A percentile compares a stretch with the other conserved stretches of the same genome.
These are phyloP conservation scores for Unio delphinus DNA, from an alignment of 2,888 invertebrate genomes.

Conservation along the genomic window DNA sequence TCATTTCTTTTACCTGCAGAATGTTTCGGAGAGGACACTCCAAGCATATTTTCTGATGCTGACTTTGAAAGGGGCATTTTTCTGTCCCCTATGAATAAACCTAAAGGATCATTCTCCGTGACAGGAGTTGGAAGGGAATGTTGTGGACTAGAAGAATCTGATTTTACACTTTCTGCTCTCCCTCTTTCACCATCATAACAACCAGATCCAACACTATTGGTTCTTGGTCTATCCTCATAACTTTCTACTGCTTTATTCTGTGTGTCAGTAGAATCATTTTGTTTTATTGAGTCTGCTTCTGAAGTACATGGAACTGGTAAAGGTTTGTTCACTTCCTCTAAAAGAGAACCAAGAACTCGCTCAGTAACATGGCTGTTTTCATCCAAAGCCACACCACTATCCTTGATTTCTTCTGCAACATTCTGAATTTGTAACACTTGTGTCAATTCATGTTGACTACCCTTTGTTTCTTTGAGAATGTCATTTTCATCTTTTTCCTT, in stretches of 20 bases:
- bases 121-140: conserved; percentile 81
- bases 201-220: conserved; percentile 3
- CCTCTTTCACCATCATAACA: conserved; percentile 1
- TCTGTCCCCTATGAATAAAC: conserved; percentile 77
- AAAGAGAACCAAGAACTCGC: conserved; percentile 6
- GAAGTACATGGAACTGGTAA: background rate
- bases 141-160: conserved; percentile 34
- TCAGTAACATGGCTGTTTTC: conserved; percentile 23
- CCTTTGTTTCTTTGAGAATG: conserved; percentile 21
- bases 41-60: background rate
- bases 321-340: background rate
- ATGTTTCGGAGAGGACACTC: conserved; percentile 1
- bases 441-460: conserved; percentile 16
- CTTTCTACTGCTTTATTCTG: background rate
- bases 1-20: conserved; percentile 4
- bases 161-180: conserved; percentile 25
- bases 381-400: conserved; percentile 54
- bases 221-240: background rate
- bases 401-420: conserved; percentile 40
- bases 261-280: background rate
- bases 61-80: background rate
- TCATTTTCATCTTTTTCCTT: conserved; percentile 28
- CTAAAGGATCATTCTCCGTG: conserved; percentile 92
- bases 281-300: background rate
- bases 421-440: conserved; percentile 22